Evolutionary conservation across 2,888 invertebrate genomes (phyloP), one percentile per base, ranked within the genome.

Genomic region (Salpingus planirostris): DNA sequence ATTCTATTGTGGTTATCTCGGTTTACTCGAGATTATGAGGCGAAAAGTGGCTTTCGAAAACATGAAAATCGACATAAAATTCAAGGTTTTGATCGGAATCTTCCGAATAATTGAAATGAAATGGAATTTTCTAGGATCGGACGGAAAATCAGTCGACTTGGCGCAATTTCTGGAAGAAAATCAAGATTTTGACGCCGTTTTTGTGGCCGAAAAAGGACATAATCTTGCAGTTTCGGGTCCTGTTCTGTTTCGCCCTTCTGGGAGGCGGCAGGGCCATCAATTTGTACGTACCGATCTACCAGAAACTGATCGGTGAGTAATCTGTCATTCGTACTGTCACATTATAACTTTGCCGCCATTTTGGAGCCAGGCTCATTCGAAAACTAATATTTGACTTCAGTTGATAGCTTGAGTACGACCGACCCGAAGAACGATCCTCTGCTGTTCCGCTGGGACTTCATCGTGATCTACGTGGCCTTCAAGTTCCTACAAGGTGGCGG

Each of bases 401-500:
- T 91, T 44, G 82, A 92, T 67, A 88, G 86, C 54, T 69, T 92
- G 61, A 74, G 80, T 10, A 60, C 64, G 1, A 33, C 57, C 60
- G 21, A 31, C 8, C 18, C 18, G 18, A 8, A 6, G 1, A 43
- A 21, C 21, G 33, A 7, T 31, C 34, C 22, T 38, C 32, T 10
- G 13, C 73, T 2, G 12, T 93, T 87, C 62, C 77, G 90, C 47
- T 97, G 92, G 90, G 91, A 95, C 57, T 77, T 82, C 49, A 81
- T 98, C 33, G 62, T 91, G 11, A 75, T 87, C 33, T 96, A 90
- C 60, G 89, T 90, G 13, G 68, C 66, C 1, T 77, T 97, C 49
- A 91, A 93, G 65, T 93, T 96, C 62, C 69, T 97, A 5, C 95
- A 95, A 73, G 97, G 97, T 2, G 91, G 93, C 6, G 95, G 93